A percentile compares a stretch with the other conserved stretches of the same genome.
Evolutionary conservation across 23 tunicate species (phyloP).

Genomic region (Halocynthia roretzi): DNA sequence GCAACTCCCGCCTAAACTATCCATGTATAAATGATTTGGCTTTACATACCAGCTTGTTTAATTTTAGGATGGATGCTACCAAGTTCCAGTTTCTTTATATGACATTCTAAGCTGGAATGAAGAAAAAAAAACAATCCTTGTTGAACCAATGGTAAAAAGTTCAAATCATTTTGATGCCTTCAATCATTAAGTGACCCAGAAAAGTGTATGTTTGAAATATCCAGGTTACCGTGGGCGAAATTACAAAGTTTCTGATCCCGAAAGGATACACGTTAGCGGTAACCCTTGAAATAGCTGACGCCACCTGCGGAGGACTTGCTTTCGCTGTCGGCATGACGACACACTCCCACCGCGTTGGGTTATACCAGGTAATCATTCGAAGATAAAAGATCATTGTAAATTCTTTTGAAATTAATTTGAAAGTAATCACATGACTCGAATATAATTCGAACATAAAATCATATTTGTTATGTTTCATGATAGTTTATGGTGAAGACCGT

Average conservation of each 20-base stretch:
- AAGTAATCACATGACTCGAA: too few species aligned
- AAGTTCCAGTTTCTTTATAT: slow-evolving; percentile 42
- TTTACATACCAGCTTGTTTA: background rate
- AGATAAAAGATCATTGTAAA: too few species aligned
- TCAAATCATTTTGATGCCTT: background rate
- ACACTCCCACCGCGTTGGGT: slow-evolving; percentile 64
- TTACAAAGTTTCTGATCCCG: slow-evolving; percentile 45
- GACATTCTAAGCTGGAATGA: slow-evolving; percentile 59
- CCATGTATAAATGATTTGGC: background rate
- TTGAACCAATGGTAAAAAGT: slow-evolving; percentile 58
- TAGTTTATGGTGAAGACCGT: too few species aligned
- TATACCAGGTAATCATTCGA: slow-evolving; percentile 36
- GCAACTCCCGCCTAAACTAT: background rate
- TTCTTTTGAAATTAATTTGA: too few species aligned
- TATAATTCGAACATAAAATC: too few species aligned
- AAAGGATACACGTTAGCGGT: slow-evolving; percentile 69
- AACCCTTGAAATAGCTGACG: slow-evolving; percentile 73
- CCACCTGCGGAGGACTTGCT: slow-evolving; percentile 82
- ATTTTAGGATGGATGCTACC: slow-evolving; percentile 40
- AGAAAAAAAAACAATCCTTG: slow-evolving; percentile 37
- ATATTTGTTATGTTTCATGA: too few species aligned
- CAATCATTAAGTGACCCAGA: background rate
- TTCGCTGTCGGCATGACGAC: slow-evolving; percentile 92
- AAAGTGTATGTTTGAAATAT: background rate
- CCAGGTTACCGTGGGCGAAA: slow-evolving; percentile 56